Evolutionary conservation across 2,888 invertebrate species (phyloP), one percentile per base, ranked within the genome.

Genomic region (Strigamia transsilvanica): DNA sequence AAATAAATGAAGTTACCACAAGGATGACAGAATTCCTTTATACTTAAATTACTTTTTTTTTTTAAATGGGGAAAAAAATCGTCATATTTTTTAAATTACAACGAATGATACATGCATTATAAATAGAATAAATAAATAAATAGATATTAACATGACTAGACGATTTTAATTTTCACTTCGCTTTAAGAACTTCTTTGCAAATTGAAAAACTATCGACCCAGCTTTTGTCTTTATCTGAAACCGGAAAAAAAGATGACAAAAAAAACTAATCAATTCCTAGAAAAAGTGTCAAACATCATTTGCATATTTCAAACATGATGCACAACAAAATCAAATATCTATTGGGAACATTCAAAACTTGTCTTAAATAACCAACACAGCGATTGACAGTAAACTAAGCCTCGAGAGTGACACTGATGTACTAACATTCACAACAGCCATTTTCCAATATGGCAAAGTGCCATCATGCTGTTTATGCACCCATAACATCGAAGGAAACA

Each of bases 391-490:
- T 32, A 32, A 73, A 32, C 73, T 73, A 73, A 73, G 32, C 73
- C 73, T 10, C n/a, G 27, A 10, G 73, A 73, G 9, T 73, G 73
- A 32, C 73, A 73, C 15, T 73, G 73, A 73, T 73, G 73, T 73
- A 73, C 73, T 32, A 73, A 73, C 27, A 32, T 13, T 73, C 27
- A 32, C 27, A 32, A 13, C 13, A 73, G 73, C 73, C 73, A 73
- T 73, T 73, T 73, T 27, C 73, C 73, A 73, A 73, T 73, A 27
- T 73, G 73, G 73, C 73, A 73, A 73, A 73, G 27, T 73, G 73
- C 73, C 73, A 73, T 12, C 27, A 73, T 73, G 73, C 73, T 73
- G 73, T 73, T 73, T 73, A 73, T 73, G 73, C 73, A 73, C 73
- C 73, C 73, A 73, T 73, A 73, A 73, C 23, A 73, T 73, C 13